These are phyloP conservation scores for Oncorhynchus tshawytscha DNA, from an alignment of 2,113 vertebrate species.

Conservation along the genomic window DNA sequence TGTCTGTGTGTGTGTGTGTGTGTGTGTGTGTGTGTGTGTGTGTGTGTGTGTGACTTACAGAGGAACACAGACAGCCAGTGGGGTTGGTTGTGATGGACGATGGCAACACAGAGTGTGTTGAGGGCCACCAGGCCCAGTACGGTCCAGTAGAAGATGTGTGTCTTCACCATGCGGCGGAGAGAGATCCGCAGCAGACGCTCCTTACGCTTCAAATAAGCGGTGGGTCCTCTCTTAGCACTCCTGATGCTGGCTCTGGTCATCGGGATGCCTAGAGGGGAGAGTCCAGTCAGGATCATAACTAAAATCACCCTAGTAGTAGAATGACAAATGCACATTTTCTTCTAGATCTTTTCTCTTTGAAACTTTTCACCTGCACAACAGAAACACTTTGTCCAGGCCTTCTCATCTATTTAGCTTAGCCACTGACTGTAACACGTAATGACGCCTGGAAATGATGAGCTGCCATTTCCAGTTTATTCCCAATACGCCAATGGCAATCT, in stretches of 20 bases:
- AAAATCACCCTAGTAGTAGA: not conserved
- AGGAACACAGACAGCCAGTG: conserved; percentile 90
- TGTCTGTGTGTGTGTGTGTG: not conserved
- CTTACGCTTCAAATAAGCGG: conserved; percentile 90
- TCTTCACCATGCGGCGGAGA: conserved; percentile 95
- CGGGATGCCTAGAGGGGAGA: conserved; percentile 77
- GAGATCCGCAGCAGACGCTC: conserved; percentile 93
- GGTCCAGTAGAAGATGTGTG: conserved; percentile 97
- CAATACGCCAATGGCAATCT: not conserved
- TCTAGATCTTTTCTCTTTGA: too few species aligned
- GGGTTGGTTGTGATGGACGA: conserved; percentile 96
- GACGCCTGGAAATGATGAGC: too few species aligned
- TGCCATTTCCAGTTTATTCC: too few species aligned
- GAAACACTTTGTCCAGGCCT: not conserved
- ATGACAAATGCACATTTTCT: not conserved
- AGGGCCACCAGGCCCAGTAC: conserved; percentile 92
- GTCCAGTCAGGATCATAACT: not conserved
- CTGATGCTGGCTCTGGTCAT: conserved; percentile 87
- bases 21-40: not conserved
- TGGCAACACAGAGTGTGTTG: conserved; percentile 96
- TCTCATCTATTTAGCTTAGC: not conserved
- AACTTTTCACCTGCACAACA: not conserved
- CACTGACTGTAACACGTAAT: not conserved
- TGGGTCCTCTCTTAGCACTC: conserved; percentile 84
- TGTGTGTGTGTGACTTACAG: conserved; percentile 77